Percentiles rank a stretch among this genome's conserved stretches.
phyloP scores from a whole-genome alignment of 2,888 invertebrate genomes.

The Agriotes lineatus region DNA sequence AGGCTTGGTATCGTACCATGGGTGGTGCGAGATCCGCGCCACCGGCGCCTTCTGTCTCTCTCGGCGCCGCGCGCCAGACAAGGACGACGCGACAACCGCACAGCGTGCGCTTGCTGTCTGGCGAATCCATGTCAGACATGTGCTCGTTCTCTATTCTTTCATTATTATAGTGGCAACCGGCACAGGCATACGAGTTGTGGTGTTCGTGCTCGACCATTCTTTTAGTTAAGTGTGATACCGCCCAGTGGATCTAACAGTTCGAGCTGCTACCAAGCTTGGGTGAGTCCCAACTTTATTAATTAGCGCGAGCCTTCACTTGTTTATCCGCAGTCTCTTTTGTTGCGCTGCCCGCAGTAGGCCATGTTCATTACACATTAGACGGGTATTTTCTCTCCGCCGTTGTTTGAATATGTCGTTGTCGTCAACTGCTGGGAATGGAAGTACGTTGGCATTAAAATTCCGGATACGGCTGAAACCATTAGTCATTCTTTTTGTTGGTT shows the following conservation, averaged over 20 bases:
- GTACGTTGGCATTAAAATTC: constrained; percentile 35
- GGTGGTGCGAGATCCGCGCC: constrained; percentile 4
- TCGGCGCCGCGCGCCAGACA: constrained; percentile 14
- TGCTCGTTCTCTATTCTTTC: constrained; percentile 40
- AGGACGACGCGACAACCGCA: constrained; percentile 33
- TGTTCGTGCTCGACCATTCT: constrained; percentile 26
- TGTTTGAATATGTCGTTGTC: neutral
- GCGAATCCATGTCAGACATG: constrained; percentile 48
- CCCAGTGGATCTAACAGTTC: constrained; percentile 12
- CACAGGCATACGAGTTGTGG: constrained; percentile 24
- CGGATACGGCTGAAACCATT: constrained; percentile 48
- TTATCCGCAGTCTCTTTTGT: neutral
- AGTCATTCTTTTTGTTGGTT: constrained; percentile 49
- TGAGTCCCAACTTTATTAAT: neutral
- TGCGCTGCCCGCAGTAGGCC: neutral
- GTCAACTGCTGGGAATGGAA: constrained; percentile 14
- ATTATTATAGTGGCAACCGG: constrained; percentile 41
- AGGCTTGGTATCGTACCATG: constrained; percentile 51
- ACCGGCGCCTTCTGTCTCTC: constrained; percentile 26
- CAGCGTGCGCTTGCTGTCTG: neutral
- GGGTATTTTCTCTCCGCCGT: neutral
- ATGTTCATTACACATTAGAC: neutral
- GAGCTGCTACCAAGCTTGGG: neutral
- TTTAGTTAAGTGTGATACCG: constrained; percentile 5
- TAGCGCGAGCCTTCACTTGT: neutral